Conservation (phyloP, 2,113 vertebrate species). For the Centropus bengalensis region DNA sequence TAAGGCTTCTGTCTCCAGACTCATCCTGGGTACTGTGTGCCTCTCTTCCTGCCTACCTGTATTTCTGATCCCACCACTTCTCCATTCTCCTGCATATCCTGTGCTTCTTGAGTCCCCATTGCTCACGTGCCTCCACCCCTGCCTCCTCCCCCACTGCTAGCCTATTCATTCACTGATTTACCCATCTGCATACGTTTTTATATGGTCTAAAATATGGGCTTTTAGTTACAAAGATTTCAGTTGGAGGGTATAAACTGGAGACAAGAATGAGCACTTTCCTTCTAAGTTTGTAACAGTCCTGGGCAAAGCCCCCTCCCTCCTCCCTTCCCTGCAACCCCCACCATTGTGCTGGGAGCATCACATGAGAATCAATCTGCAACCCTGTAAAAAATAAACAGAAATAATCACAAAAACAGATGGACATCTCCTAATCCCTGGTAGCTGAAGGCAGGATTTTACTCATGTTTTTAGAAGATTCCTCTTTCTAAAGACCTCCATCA, state of each 20-base stretch:
- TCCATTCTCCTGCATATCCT: background rate
- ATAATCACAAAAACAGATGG: conserved; percentile 69
- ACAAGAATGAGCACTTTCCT: background rate
- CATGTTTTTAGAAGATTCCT: conserved; percentile 24
- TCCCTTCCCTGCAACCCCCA: background rate
- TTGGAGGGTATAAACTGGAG: background rate
- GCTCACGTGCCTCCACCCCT: background rate
- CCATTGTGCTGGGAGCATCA: background rate
- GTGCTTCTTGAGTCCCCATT: background rate
- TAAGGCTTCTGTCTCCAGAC: background rate
- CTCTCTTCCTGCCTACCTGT: background rate
- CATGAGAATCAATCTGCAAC: conserved; percentile 14
- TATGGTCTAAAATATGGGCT: background rate
- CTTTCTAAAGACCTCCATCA: conserved; percentile 20
- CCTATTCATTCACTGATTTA: background rate
- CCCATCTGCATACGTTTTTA: background rate
- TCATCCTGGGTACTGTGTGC: background rate
- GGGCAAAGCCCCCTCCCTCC: background rate
- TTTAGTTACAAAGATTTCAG: background rate
- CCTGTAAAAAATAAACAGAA: conserved; percentile 46
- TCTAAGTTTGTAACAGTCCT: background rate
- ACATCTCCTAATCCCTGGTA: conserved; percentile 47
- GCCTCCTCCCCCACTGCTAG: background rate
- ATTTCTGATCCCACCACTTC: background rate
- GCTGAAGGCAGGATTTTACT: conserved; percentile 30